Evolutionary conservation across 2,888 invertebrate genomes (phyloP), one percentile per base, ranked within the genome.

Genomic region (Plagiodera versicolora): DNA sequence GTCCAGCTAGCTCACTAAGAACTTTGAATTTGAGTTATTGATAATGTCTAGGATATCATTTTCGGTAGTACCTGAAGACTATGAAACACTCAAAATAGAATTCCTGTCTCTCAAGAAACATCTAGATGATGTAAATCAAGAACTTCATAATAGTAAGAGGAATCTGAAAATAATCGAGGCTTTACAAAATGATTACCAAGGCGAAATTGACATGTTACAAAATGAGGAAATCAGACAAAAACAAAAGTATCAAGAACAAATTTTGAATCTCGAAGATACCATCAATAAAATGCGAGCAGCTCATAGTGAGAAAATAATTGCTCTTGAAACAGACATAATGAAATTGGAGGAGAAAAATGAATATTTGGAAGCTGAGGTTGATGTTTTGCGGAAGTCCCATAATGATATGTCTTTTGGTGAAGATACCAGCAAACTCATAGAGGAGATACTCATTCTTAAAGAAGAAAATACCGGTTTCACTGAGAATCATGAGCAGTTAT

Each of bases 81-180:
- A 66, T 63, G 49, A 61, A 8, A 30, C 35, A 1, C 46, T 67
- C 5, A 58, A 64, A 60, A 49, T 61, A 4, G 64, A 65, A n/a
- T 65, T 67, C 50, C 39, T 47, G 20, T 20, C 52, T 6, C 35
- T 65, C 10, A 64, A 66, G 58, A 63, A 52, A 17, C 69, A 73
- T 35, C 45, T 71, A 14, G 75, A 76, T 30, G 35, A 46, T 4
- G 56, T 65, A 30, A 73, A 73, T 46, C 77, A 77, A 61, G 62
- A 68, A 46, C 63, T 73, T 51, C 63, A 76, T 60, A 71, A 75
- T 18, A 62, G 59, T 44, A 72, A 71, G 48, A 64, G 72, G 32
- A 69, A 75, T 60, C 32, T 74, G 14, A 64, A 70, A 54, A 46
- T 69, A 28, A 52, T 64, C 1, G 65, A 64, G 53, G 63, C 69